Evolutionary conservation across 2,797 vertebrate genomes (phyloP), one percentile per base, ranked within the genome.

Genomic region (Cryptoblepharus egeriae): DNA sequence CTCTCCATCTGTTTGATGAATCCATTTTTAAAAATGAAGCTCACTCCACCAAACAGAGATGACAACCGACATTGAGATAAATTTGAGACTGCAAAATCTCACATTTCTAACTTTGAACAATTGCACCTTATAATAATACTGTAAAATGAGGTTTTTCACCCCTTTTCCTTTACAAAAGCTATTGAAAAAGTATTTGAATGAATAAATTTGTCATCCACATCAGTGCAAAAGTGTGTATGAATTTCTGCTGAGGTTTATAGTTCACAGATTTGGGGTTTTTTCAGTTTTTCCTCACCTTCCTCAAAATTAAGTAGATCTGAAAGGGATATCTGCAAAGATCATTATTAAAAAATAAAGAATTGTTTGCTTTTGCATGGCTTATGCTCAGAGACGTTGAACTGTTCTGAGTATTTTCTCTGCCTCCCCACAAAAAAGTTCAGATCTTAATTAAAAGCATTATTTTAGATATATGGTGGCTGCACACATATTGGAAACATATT

Each of bases 401-500:
- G 72, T 64, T 77, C 75, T 0, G 1, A 89, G 85, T 78, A 89
- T 77, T 49, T 57, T 90, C 84, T 37, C 90, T 88, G 45, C 22
- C 30, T 24, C 4, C 30, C 12, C 15, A 18, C 52, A 13, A 4
- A 82, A 76, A 85, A 90, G 92, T 80, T 87, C 0, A 0, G 65
- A 77, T 77, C 74, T 75, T 92, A 89, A 93, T 93, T 94, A 87
- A 91, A 93, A 91, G 86, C 80, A 82, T 81, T 88, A 89, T 92
- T 87, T 85, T 90, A 88, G 42, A 52, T 72, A 89, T 89, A 88
- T 86, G 82, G 75, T 82, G 74, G 65, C 82, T 90, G 80, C 84
- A 18, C 26, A 87, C 83, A 89, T 90, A 91, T 88, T 93, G 88
- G 92, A 94, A 95, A 90, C 88, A 88, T 92, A 93, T 92, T 93